Percentiles rank a stretch among this genome's conserved stretches.
Evolutionary conservation across 2,797 vertebrate species (phyloP).

Genomic region (Enteromius anoplus): DNA sequence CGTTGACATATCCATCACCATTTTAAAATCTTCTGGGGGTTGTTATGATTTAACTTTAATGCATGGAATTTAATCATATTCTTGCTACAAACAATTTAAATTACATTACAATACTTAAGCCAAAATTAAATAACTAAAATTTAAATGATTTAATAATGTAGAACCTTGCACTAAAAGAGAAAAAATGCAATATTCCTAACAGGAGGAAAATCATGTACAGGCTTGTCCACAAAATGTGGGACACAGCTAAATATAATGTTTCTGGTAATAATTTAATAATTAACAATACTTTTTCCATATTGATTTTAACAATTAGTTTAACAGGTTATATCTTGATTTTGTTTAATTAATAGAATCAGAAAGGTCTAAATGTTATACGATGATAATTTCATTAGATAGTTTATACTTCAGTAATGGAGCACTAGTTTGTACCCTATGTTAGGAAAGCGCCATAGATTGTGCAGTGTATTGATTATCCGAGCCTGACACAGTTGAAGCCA

Average conservation of each 20-base stretch:
- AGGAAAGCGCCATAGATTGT: constrained; percentile 49
- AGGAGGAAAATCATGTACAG: not conserved
- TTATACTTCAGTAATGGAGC: not conserved
- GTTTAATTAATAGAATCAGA: not conserved
- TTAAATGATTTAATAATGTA: not conserved
- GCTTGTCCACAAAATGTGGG: not conserved
- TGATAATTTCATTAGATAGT: not conserved
- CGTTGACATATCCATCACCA: too few species aligned
- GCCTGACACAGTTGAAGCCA: constrained; percentile 61
- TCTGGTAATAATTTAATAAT: not conserved
- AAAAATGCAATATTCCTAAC: not conserved
- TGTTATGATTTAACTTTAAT: too few species aligned
- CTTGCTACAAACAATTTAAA: not conserved
- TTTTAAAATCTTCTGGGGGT: too few species aligned
- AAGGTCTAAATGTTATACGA: not conserved
- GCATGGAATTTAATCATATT: not conserved
- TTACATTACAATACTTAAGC: not conserved
- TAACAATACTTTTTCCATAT: not conserved
- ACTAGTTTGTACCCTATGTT: not conserved
- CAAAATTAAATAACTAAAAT: not conserved
- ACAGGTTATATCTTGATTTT: not conserved
- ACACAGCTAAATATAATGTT: not conserved
- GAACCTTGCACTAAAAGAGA: too few species aligned
- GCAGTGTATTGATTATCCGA: constrained; percentile 53
- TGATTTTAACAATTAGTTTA: not conserved